phyloP scores from a whole-genome alignment of 2,797 vertebrate species.

The Spatula versicolor region DNA sequence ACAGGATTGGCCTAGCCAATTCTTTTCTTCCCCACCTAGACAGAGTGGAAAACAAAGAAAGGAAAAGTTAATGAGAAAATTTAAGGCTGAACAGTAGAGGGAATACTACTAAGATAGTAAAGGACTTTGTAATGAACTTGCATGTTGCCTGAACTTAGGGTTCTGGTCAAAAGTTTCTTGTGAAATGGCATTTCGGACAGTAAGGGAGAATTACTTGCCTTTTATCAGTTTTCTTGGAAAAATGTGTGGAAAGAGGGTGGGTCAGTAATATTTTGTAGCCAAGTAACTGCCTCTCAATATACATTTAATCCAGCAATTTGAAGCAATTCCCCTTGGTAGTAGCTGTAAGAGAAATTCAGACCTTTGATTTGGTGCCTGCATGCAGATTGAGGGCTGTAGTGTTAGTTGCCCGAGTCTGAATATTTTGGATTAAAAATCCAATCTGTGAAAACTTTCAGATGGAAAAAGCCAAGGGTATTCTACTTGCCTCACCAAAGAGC shows the following conservation, averaged over 20 bases:
- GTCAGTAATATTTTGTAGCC: not conserved
- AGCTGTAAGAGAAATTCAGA: not conserved
- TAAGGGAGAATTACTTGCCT: not conserved
- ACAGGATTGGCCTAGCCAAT: not conserved
- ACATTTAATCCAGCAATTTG: not conserved
- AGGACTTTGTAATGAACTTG: not conserved
- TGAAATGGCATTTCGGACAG: not conserved
- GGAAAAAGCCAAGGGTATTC: not conserved
- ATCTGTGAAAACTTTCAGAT: not conserved
- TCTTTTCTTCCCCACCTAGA: not conserved
- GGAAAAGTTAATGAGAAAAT: not conserved
- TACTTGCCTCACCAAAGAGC: not conserved
- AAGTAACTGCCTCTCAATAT: not conserved
- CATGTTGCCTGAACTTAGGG: not conserved
- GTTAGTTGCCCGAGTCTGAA: not conserved
- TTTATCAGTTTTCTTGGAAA: not conserved
- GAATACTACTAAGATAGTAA: not conserved
- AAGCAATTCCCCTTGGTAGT: not conserved
- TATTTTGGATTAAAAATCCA: not conserved
- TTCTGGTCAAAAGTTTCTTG: not conserved
- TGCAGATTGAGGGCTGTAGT: not conserved
- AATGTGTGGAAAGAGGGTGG: not conserved
- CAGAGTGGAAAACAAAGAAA: not conserved
- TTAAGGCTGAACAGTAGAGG: not conserved
- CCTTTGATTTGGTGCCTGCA: slow-evolving; percentile 15